These are phyloP conservation scores for Tetraneura akinire DNA, from an alignment of 1,140 invertebrate species.

Conservation along the genomic window DNA sequence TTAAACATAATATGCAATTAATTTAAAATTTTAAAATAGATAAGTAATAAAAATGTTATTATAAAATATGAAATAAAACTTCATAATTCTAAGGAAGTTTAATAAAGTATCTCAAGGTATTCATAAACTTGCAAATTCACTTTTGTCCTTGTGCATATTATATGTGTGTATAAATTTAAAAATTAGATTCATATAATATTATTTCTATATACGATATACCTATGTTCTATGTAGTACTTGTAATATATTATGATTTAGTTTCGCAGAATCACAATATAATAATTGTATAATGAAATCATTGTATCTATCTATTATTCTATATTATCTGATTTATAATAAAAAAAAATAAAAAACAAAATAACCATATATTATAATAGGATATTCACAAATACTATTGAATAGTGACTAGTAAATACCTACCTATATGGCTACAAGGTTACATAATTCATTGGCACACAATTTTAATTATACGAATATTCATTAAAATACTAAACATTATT, in stretches of 20 bases:
- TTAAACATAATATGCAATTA: too few species aligned
- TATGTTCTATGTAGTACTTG: too few species aligned
- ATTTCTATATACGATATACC: background rate
- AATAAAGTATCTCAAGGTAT: background rate
- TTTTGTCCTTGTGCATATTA: constrained; percentile 29
- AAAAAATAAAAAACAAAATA: background rate
- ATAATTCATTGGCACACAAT: background rate
- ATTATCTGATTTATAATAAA: background rate
- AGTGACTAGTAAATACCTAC: too few species aligned
- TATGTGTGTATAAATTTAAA: background rate
- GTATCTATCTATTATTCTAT: background rate
- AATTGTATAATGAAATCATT: background rate
- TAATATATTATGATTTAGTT: constrained; percentile 4
- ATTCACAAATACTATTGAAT: background rate
- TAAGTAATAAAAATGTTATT: too few species aligned
- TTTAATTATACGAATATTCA: too few species aligned
- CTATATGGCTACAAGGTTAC: constrained; percentile 21
- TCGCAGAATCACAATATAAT: background rate
- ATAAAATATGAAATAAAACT: background rate
- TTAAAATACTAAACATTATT: too few species aligned
- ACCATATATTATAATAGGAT: constrained; percentile 20
- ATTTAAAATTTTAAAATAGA: too few species aligned
- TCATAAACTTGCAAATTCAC: background rate
- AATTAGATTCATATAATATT: background rate
- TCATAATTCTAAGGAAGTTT: constrained; percentile 14